Percentiles rank a stretch among this genome's conserved stretches.
phyloP scores from a whole-genome alignment of 2,797 vertebrate genomes.

The Rhyacichthys aspro region DNA sequence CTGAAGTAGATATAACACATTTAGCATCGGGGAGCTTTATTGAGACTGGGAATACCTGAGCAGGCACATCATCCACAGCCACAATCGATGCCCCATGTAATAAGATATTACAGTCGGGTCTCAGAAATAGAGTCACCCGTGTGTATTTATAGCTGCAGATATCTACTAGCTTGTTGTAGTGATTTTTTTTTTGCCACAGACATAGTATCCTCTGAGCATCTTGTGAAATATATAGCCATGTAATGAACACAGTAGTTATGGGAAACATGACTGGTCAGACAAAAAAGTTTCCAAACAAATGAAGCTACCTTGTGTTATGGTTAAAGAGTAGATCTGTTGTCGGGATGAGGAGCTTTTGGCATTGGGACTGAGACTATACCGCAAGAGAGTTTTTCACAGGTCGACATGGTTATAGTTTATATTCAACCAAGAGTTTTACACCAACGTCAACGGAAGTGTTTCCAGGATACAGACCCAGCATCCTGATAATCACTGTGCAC shows the following conservation, averaged over 20 bases:
- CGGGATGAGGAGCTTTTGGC: too few species aligned
- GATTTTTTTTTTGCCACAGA: conserved; percentile 59
- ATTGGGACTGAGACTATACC: too few species aligned
- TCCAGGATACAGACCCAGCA: too few species aligned
- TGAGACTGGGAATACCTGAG: conserved; percentile 76
- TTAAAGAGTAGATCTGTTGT: too few species aligned
- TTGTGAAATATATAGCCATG: conserved; percentile 47
- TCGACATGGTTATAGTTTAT: too few species aligned
- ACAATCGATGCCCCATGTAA: conserved; percentile 80
- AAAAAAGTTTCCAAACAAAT: not conserved
- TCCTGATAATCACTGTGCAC: too few species aligned
- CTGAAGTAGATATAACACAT: conserved; percentile 65
- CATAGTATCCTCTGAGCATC: conserved; percentile 60
- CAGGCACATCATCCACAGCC: conserved; percentile 68
- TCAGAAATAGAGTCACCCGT: conserved; percentile 73
- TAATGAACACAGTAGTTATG: conserved; percentile 3
- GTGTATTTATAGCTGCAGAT: conserved; percentile 74
- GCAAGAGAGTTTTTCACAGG: too few species aligned
- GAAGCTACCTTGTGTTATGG: too few species aligned
- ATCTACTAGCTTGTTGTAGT: conserved; percentile 69
- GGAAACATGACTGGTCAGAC: conserved; percentile 16
- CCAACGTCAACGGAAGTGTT: too few species aligned
- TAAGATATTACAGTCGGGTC: conserved; percentile 70
- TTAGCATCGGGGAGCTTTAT: conserved; percentile 76
- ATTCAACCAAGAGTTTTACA: too few species aligned